Evolutionary conservation across 2,888 invertebrate species (phyloP), one percentile per base, ranked within the genome.

Genomic region (Augiades crinisus): DNA sequence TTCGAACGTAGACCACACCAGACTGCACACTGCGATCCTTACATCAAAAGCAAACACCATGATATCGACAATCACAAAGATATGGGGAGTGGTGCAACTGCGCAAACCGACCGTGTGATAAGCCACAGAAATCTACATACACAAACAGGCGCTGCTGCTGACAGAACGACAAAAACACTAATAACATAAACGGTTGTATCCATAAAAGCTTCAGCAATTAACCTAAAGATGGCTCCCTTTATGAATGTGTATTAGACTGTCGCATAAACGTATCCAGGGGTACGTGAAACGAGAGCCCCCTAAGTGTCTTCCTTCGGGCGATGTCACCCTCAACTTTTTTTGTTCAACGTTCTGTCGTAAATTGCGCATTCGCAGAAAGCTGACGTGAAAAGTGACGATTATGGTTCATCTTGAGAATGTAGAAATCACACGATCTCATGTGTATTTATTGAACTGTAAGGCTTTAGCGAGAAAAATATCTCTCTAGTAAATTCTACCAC

Each of bases 101-200:
- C 67, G 70, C 75, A 80, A 83, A 81, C 79, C 69, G 64, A 72
- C 73, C 76, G 71, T 72, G 70, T 72, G 78, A 85, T 85, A 83
- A 80, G 78, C 79, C 68, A 70, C 72, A 79, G 77, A 75, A 75
- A 75, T 86, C 77, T 81, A 72, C 83, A 83, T 86, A 78, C 59
- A 59, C 65, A 73, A 72, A 67, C 63, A 67, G 60, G 59, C 45
- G 47, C 68, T 79, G 80, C 27, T 55, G 58, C 56, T 70, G 75
- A 75, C 75, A 72, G 65, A 14, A 43, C 36, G 67, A 74, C 73
- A 77, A 78, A 80, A 79, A 76, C 74, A 74, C 59, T 67, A 65
- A 74, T 69, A 63, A 70, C 64, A 65, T 65, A 60, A 66, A 70
- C 47, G 17, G 38, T 54, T 51, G 55, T 57, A 58, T 51, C 56